Percentiles rank a stretch among this genome's conserved stretches.
Conservation (phyloP, 2,888 invertebrate genomes). For the Andrena minutula region DNA sequence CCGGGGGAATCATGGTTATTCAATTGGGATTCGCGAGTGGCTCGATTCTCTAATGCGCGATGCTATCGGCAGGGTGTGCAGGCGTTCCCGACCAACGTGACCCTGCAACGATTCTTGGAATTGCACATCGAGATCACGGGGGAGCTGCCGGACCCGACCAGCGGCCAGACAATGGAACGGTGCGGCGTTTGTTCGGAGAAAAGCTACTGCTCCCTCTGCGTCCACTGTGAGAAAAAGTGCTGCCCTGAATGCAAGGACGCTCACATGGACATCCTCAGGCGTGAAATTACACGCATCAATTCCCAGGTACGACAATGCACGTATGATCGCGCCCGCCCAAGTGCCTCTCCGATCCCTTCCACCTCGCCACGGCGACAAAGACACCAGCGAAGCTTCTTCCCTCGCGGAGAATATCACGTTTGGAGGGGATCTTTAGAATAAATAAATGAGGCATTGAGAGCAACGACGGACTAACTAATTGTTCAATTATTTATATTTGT, state of each 20-base stretch:
- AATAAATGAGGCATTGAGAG: too few species aligned
- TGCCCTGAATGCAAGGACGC: conserved; percentile 98
- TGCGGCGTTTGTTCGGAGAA: conserved; percentile 97
- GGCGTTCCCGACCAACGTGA: conserved; percentile 98
- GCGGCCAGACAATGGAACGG: conserved; percentile 96
- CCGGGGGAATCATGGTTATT: conserved; percentile 22
- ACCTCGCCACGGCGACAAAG: background rate
- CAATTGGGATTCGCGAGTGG: conserved; percentile 6
- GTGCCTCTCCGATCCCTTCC: conserved; percentile 1
- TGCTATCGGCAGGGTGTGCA: conserved; percentile 86
- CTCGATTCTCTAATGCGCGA: conserved; percentile 26
- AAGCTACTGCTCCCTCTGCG: conserved; percentile 94
- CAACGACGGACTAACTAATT: too few species aligned
- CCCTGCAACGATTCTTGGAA: conserved; percentile 96
- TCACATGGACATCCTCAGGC: conserved; percentile 97
- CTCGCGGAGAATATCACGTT: background rate
- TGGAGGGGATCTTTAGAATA: too few species aligned
- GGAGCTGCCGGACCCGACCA: conserved; percentile 95
- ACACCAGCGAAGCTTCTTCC: background rate
- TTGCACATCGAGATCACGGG: conserved; percentile 97
- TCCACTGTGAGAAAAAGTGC: conserved; percentile 98
- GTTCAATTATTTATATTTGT: too few species aligned
- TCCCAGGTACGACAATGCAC: conserved; percentile 88
- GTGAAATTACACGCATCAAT: conserved; percentile 95
- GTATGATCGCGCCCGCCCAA: background rate